A percentile compares a stretch with the other conserved stretches of the same genome.
Evolutionary conservation across 2,113 vertebrate genomes (phyloP).

Genomic region (Peucedramus taeniatus): DNA sequence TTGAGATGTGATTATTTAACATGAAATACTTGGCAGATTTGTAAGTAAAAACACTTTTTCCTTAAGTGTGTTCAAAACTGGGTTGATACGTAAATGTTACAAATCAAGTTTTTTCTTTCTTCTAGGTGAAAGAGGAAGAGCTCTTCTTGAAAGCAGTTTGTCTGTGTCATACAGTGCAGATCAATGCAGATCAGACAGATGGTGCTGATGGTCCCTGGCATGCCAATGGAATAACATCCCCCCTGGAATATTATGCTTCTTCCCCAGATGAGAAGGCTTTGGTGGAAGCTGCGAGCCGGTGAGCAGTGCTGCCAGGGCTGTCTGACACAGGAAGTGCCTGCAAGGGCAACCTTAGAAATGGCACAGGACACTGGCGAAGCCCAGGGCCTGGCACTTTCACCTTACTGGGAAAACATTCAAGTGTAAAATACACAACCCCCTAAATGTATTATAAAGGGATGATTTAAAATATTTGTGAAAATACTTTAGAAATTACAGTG

Average conservation of each 20-base stretch:
- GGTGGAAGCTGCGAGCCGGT: constrained; percentile 95
- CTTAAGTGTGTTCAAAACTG: not conserved
- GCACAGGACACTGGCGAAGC: not conserved
- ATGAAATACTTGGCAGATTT: not conserved
- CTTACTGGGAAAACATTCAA: not conserved
- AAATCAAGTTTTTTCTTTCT: not conserved
- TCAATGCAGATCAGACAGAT: constrained; percentile 86
- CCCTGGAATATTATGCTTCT: constrained; percentile 93
- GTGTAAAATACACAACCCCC: not conserved
- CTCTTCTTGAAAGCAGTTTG: constrained; percentile 94
- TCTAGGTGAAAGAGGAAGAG: constrained; percentile 83
- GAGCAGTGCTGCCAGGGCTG: not conserved
- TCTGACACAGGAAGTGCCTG: not conserved
- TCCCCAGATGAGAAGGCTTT: constrained; percentile 97
- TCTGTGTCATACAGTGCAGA: constrained; percentile 96
- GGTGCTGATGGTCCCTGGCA: constrained; percentile 79
- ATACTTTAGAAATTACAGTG: not conserved
- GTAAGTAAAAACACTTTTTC: not conserved
- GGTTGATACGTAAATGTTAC: not conserved
- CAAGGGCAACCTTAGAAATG: not conserved
- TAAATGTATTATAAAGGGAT: not conserved
- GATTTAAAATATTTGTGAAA: not conserved
- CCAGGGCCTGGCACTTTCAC: not conserved
- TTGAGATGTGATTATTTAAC: not conserved
- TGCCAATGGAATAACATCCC: constrained; percentile 73